A percentile compares a stretch with the other conserved stretches of the same genome.
These are phyloP conservation scores for Eristalinus aeneus DNA, from an alignment of 2,888 invertebrate species.

Conservation along the genomic window DNA sequence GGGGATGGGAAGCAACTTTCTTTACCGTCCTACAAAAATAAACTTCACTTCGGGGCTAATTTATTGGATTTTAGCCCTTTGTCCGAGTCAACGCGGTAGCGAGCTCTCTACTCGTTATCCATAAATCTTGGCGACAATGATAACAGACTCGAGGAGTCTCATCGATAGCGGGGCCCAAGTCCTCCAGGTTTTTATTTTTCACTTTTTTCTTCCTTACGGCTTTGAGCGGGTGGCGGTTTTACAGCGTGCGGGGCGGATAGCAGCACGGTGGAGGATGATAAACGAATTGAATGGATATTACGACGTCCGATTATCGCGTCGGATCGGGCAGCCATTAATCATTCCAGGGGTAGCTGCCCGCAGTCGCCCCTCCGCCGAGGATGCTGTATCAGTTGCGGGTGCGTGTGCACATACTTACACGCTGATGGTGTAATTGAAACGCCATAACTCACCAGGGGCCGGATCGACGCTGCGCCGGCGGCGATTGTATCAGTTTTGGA, in stretches of 20 bases:
- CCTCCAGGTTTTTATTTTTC: constrained; percentile 9
- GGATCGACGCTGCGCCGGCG: not conserved
- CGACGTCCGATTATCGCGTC: constrained; percentile 65
- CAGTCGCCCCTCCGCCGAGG: not conserved
- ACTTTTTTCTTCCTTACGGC: not conserved
- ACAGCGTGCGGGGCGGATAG: not conserved
- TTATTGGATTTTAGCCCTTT: constrained; percentile 61
- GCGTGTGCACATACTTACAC: constrained; percentile 25
- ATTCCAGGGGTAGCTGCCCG: constrained; percentile 31
- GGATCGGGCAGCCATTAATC: constrained; percentile 59
- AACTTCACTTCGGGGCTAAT: constrained; percentile 58
- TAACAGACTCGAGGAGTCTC: constrained; percentile 49
- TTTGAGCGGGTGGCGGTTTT: not conserved
- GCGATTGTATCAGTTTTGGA: constrained; percentile 56
- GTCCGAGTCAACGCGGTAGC: constrained; percentile 32
- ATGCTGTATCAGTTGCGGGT: constrained; percentile 16
- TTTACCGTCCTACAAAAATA: constrained; percentile 49
- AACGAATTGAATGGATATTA: constrained; percentile 65
- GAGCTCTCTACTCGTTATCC: constrained; percentile 27
- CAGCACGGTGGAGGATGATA: constrained; percentile 33
- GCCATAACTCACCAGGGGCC: constrained; percentile 45
- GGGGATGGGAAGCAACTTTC: constrained; percentile 7
- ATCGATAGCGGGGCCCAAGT: constrained; percentile 25
- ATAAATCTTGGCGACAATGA: constrained; percentile 68
- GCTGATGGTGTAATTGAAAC: constrained; percentile 52